Conservation (phyloP, 1,140 invertebrate species). For the Drosophila sulfurigaster region DNA sequence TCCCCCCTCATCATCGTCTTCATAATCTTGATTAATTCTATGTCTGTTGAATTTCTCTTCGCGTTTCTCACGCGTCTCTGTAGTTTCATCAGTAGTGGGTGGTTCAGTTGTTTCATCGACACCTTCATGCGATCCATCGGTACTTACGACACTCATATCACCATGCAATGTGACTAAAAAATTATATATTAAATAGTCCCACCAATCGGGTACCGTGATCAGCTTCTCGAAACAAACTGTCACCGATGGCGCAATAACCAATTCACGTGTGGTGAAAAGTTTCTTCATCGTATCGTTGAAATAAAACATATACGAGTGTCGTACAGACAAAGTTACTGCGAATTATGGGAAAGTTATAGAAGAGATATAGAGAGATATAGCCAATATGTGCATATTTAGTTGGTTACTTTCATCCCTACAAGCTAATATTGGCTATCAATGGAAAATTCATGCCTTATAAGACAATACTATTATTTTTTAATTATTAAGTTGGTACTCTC, state of each 20-base stretch:
- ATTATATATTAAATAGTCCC: constrained; percentile 62
- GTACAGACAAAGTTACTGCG: constrained; percentile 66
- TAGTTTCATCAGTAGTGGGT: no score
- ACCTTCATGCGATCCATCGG: no score
- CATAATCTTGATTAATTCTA: background rate
- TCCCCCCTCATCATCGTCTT: background rate
- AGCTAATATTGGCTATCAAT: no score
- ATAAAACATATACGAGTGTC: constrained; percentile 77
- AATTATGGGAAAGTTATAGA: background rate
- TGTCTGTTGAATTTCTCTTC: no score
- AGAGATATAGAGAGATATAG: no score
- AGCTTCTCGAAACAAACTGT: constrained; percentile 63
- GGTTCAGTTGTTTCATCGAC: no score
- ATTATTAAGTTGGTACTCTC: no score
- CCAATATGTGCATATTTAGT: no score
- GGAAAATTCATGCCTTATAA: no score
- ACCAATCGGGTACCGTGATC: constrained; percentile 70
- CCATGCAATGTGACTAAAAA: constrained; percentile 69
- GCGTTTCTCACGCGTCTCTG: no score
- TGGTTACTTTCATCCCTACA: no score
- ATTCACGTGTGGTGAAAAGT: constrained; percentile 58
- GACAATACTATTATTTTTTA: no score
- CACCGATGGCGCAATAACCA: constrained; percentile 51
- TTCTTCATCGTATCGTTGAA: constrained; percentile 72
- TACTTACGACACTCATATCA: constrained; percentile 18